A percentile compares a stretch with the other conserved stretches of the same genome.
Evolutionary conservation across 2,888 invertebrate species (phyloP).

Genomic region (Caenorhabditis wallacei): DNA sequence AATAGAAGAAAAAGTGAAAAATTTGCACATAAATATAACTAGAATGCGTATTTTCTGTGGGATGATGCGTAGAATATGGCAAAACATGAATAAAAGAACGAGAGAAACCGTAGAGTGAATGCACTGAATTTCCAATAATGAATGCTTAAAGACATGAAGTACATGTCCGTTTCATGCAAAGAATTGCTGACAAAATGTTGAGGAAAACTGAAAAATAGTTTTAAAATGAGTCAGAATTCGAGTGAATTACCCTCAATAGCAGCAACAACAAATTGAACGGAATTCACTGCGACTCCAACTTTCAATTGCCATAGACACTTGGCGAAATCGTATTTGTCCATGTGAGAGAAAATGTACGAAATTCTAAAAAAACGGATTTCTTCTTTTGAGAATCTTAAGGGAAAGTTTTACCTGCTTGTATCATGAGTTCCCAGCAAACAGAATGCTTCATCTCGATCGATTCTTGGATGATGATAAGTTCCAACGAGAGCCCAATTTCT

Average conservation of each 20-base stretch:
- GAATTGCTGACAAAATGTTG: conserved; percentile 76
- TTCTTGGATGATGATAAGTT: conserved; percentile 80
- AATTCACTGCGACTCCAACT: conserved; percentile 81
- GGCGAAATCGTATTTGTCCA: conserved; percentile 81
- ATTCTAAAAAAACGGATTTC: conserved; percentile 66
- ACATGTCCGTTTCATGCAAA: conserved; percentile 79
- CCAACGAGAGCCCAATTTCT: conserved; percentile 78
- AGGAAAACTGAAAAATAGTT: conserved; percentile 75
- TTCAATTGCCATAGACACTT: conserved; percentile 77
- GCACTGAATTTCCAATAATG: neutral
- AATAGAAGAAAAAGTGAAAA: conserved; percentile 24
- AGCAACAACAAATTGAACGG: conserved; percentile 79
- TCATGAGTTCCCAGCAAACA: conserved; percentile 82
- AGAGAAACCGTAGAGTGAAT: conserved; percentile 23
- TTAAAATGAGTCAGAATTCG: neutral
- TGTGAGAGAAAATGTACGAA: conserved; percentile 81
- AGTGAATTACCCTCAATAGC: conserved; percentile 70
- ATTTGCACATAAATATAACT: conserved; percentile 47
- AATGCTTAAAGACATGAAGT: conserved; percentile 57
- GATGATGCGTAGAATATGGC: conserved; percentile 37
- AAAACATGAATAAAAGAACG: neutral
- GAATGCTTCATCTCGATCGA: conserved; percentile 78
- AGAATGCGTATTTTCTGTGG: conserved; percentile 10
- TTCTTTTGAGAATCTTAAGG: neutral
- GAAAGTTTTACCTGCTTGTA: conserved; percentile 64